Percentiles rank a stretch among this genome's conserved stretches.
Evolutionary conservation across 2,888 invertebrate species (phyloP).

Genomic region (Exephanes ischioxanthus): DNA sequence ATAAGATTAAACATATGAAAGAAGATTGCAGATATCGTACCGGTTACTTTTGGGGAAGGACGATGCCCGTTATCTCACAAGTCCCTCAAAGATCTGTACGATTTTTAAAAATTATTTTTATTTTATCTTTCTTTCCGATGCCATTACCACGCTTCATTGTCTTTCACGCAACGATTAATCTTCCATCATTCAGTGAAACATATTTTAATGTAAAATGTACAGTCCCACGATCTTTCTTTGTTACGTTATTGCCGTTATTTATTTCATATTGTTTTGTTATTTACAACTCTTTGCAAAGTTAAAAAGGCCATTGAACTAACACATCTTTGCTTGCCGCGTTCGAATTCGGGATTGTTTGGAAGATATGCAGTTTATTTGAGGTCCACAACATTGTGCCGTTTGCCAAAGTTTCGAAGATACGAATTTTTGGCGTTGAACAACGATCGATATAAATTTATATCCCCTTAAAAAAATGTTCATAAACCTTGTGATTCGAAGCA

Average conservation of each 20-base stretch:
- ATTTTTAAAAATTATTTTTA: neutral
- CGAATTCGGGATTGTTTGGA: neutral
- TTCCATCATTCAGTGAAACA: constrained; percentile 27
- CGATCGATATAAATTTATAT: neutral
- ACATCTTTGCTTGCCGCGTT: neutral
- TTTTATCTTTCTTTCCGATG: constrained; percentile 11
- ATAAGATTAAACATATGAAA: constrained; percentile 49
- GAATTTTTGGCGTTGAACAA: neutral
- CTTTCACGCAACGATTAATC: constrained; percentile 43
- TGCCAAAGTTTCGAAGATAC: neutral
- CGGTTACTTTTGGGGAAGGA: constrained; percentile 37
- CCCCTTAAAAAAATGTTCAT: constrained; percentile 3
- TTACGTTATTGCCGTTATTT: constrained; percentile 14
- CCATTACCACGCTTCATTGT: constrained; percentile 35
- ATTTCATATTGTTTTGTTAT: constrained; percentile 16
- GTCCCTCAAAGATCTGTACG: constrained; percentile 16
- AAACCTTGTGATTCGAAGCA: neutral
- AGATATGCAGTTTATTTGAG: constrained; percentile 8
- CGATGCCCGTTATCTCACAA: constrained; percentile 32
- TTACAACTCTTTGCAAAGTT: constrained; percentile 22
- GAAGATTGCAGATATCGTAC: constrained; percentile 44
- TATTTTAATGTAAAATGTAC: constrained; percentile 35
- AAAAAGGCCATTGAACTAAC: constrained; percentile 36
- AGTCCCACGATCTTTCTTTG: constrained; percentile 39
- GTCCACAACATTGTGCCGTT: constrained; percentile 12